phyloP scores from a whole-genome alignment of 2,113 vertebrate genomes.

The Rattus norvegicus region DNA sequence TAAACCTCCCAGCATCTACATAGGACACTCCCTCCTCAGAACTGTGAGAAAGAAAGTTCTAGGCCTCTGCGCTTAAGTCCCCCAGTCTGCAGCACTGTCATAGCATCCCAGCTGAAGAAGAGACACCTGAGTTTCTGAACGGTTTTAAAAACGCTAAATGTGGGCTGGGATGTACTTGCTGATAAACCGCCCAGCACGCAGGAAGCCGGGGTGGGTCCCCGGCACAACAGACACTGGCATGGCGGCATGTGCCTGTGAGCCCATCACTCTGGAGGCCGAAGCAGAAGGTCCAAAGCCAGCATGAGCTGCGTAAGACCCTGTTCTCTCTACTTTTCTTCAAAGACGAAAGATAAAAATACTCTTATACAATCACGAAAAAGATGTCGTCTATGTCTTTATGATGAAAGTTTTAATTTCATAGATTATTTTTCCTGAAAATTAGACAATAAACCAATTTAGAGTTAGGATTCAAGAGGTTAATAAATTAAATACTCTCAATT shows the following conservation, averaged over 20 bases:
- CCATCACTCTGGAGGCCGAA: background rate
- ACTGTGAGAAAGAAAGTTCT: background rate
- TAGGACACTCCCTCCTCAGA: background rate
- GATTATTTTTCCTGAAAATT: conserved; percentile 4
- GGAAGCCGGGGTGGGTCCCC: background rate
- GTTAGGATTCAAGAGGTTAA: background rate
- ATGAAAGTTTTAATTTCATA: conserved; percentile 2
- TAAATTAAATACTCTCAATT: conserved; percentile 20
- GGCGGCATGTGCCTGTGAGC: background rate
- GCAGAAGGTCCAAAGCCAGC: background rate
- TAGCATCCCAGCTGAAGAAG: background rate
- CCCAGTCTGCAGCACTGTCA: background rate
- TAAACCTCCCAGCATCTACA: background rate
- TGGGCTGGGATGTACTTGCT: background rate
- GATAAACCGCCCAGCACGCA: background rate
- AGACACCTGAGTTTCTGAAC: background rate
- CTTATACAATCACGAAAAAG: background rate
- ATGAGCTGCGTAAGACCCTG: background rate
- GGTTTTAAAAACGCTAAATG: background rate
- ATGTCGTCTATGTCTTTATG: background rate
- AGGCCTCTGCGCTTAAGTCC: background rate
- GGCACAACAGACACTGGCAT: background rate
- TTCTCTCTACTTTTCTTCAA: background rate
- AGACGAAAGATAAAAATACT: background rate
- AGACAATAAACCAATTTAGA: background rate